phyloP scores from a whole-genome alignment of 2,888 invertebrate species.

The Drosophila suboccidentalis region DNA sequence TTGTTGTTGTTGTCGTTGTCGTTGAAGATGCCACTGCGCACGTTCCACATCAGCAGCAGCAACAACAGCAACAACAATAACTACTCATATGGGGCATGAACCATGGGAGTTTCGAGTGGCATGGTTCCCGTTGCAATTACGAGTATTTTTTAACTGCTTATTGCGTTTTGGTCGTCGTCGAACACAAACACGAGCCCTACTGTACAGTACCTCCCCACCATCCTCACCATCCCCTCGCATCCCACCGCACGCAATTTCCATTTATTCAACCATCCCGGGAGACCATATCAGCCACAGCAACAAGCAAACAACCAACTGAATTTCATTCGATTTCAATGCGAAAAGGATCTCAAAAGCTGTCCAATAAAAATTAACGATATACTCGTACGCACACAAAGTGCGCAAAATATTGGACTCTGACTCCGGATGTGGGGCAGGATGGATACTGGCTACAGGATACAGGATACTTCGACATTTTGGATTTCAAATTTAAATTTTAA shows the following conservation, averaged over 20 bases:
- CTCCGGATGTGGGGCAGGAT: background rate
- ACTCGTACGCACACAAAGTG: conserved; percentile 68
- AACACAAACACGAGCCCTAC: conserved; percentile 38
- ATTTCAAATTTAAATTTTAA: conserved; percentile 67
- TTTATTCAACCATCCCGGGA: conserved; percentile 35
- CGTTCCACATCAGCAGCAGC: conserved; percentile 59
- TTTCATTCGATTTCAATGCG: conserved; percentile 81
- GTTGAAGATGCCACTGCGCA: conserved; percentile 63
- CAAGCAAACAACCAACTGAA: conserved; percentile 78
- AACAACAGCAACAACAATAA: conserved; percentile 57
- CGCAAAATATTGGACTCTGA: conserved; percentile 57
- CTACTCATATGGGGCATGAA: conserved; percentile 75
- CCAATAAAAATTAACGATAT: conserved; percentile 84
- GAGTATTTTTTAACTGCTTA: conserved; percentile 82
- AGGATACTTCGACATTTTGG: conserved; percentile 35
- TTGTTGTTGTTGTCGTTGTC: conserved; percentile 39
- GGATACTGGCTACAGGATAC: conserved; percentile 14
- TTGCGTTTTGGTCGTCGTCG: conserved; percentile 71
- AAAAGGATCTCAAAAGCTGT: conserved; percentile 80
- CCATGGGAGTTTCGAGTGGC: conserved; percentile 60
- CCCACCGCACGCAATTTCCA: conserved; percentile 22
- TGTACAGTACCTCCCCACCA: conserved; percentile 6
- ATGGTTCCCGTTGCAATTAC: conserved; percentile 74
- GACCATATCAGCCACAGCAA: conserved; percentile 61
- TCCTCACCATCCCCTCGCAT: conserved; percentile 3